A percentile compares a stretch with the other conserved stretches of the same genome.
Evolutionary conservation across 30 jellyfish, hydroid and myxozoan species (phyloP).

Genomic region (Aurelia coerulea): DNA sequence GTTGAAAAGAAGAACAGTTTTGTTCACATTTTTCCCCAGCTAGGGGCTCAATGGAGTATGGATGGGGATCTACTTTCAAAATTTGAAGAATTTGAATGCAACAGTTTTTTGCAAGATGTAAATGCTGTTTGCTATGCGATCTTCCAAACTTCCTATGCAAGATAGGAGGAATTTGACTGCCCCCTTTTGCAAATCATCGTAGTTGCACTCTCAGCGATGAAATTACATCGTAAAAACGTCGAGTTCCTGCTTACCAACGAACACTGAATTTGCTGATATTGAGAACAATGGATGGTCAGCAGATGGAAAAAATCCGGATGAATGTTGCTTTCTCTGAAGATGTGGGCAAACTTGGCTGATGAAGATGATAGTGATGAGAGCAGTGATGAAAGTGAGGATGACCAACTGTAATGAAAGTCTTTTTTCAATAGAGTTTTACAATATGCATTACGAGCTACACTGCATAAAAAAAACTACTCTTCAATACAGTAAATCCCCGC

Average conservation of each 20-base stretch:
- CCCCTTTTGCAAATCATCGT: background rate
- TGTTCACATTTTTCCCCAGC: too few species aligned
- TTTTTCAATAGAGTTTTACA: too few species aligned
- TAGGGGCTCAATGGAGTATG: too few species aligned
- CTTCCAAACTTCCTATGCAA: background rate
- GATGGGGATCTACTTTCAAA: too few species aligned
- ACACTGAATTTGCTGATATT: constrained; percentile 46
- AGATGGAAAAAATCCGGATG: constrained; percentile 13
- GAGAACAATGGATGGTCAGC: constrained; percentile 42
- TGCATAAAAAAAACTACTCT: too few species aligned
- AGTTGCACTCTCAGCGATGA: constrained; percentile 5
- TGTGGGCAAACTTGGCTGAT: constrained; percentile 2
- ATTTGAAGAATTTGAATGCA: too few species aligned
- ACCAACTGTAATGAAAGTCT: too few species aligned
- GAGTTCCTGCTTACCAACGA: constrained; percentile 31
- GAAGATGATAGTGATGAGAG: constrained; percentile 28
- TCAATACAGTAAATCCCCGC: too few species aligned
- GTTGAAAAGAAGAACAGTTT: background rate
- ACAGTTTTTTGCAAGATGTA: background rate
- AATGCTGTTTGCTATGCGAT: constrained; percentile 1
- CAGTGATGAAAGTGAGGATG: constrained; percentile 24
- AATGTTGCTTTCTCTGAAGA: constrained; percentile 11
- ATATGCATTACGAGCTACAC: too few species aligned
- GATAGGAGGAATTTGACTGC: constrained; percentile 13
- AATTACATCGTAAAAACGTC: constrained; percentile 28